Conservation (phyloP, 2,113 vertebrate species). For the Hemiprocne comata region DNA sequence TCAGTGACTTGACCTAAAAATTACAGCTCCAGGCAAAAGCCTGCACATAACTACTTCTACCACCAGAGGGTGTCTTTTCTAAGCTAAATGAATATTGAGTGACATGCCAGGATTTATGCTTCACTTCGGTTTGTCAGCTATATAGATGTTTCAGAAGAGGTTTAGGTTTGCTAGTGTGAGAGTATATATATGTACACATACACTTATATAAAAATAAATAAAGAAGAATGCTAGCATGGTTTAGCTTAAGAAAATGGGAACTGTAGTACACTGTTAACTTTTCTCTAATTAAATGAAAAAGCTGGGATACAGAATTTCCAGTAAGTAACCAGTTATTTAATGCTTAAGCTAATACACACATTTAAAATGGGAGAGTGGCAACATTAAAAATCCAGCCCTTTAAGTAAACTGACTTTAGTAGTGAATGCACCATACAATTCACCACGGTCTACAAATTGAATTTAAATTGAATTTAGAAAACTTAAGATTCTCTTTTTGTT, state of each 20-base stretch:
- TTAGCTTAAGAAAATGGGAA: neutral
- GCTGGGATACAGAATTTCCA: neutral
- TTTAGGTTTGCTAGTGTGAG: neutral
- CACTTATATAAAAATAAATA: no score
- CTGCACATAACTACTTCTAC: neutral
- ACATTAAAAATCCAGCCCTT: neutral
- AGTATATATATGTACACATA: neutral
- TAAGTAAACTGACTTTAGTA: neutral
- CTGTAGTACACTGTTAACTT: neutral
- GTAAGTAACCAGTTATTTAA: neutral
- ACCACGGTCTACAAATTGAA: neutral
- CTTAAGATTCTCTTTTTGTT: neutral
- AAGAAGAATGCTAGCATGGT: neutral
- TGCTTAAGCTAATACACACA: neutral
- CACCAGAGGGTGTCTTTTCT: slow-evolving; percentile 42
- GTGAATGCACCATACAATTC: neutral
- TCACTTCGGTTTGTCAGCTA: neutral
- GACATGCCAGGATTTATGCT: neutral
- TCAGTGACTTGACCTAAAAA: neutral
- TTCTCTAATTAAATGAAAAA: neutral
- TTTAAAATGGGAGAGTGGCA: neutral
- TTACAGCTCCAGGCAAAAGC: neutral
- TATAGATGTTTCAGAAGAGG: neutral
- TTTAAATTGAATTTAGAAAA: neutral
- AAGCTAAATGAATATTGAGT: neutral